Base-by-base conservation (phyloP, 2,888 invertebrate genomes). In the Hydriomena furcata region DNA sequence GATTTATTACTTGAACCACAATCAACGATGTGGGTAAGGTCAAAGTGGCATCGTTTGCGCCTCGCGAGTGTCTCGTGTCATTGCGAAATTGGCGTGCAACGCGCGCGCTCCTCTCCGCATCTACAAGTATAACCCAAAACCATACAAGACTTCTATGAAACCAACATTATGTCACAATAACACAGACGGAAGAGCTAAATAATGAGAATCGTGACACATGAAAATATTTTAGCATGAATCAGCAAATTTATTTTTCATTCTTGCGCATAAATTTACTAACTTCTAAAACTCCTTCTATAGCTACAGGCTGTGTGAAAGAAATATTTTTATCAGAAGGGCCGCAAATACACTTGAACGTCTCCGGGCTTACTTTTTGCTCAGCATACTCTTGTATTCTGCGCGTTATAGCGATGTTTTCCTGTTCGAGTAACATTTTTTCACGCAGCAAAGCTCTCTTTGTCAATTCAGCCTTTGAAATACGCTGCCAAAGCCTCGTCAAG, bases 401-500 rank as follows among this genome's bases (percentile, higher is more conserved):
- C 21, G 71, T 52, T 27, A 89, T 73, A 34, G 69, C 51, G 4
- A 62, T 66, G 49, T 88, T 89, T 69, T 90, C 84, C 10, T 76
- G 66, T 61, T 82, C 73, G 12, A 90, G 58, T 38, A 85, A 52
- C 38, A 63, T 45, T 68, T 85, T 90, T 68, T 90, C 89, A 7
- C 78, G 79, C 41, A 68, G 51, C 40, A 90, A 66, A 30, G 89
- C 84, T 61, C 78, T 73, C 58, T 74, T 82, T 1, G 81, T 72
- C 31, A 90, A 62, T 50, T 90, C 87, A 1, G 80, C 88, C 64
- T 77, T 84, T 20, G 88, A 73, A 52, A 88, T 76, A 25, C 80
- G 79, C 48, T 87, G 86, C 89, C 89, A 90, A 10, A 89, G 64
- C 54, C 81, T 77, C 30, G 80, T 79, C 37, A 89, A 62, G 5